Evolutionary conservation across 2,888 invertebrate species (phyloP), one percentile per base, ranked within the genome.

Genomic region (Notodonta dromedarius): DNA sequence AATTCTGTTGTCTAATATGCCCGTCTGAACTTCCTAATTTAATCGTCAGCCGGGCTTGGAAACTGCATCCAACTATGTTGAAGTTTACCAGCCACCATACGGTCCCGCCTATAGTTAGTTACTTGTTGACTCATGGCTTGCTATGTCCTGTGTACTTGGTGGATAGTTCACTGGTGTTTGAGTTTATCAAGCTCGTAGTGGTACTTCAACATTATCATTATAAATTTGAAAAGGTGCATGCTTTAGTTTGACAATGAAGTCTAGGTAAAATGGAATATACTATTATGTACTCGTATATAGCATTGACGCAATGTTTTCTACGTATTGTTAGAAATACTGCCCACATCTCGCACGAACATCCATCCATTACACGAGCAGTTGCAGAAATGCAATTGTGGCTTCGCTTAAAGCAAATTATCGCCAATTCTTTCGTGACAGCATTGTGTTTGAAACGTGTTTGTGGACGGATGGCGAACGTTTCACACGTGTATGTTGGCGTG

Each of bases 361-460:
- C 62, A 71, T 71, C 62, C 60, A 64, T 73, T 69, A 73, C 65
- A 59, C 40, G 53, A 46, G 56, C 32, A 63, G 67, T 64, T 62
- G 58, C 56, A 58, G 67, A 57, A 56, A 62, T 60, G 61, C 60
- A 60, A 71, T 69, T 69, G 65, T 69, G 56, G 51, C 32, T 52
- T 32, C 32, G 63, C 56, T 64, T 61, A 69, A 69, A 67, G 66
- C 59, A 58, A 64, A 69, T 69, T 66, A 65, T 65, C 61, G 61
- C 32, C 65, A 69, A 61, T 57, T 67, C 67, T 69, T 63, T 66
- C 56, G 44, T 63, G 62, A 61, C 65, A 56, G 61, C 54, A 60
- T 65, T 63, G 58, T 56, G 24, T 55, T 40, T 55, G 11, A 14
- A n/a, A 40, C 55, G 55, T 65, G 58, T 61, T 64, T 61, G 63